Evolutionary conservation across 2,797 vertebrate species (phyloP).

Genomic region (Sandelia bainsii): DNA sequence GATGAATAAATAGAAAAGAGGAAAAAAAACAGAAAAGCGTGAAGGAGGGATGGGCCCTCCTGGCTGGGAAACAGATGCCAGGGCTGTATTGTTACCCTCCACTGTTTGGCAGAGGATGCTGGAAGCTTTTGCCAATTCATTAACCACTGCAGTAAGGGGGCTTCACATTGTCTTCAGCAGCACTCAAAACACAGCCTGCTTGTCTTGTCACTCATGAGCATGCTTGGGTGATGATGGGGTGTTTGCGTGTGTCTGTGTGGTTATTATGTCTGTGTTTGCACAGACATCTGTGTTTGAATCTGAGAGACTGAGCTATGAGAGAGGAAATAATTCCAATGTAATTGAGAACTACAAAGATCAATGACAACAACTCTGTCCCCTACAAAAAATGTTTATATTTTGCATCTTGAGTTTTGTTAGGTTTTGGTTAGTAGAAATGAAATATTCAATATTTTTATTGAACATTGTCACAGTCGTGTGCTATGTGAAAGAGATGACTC

Average conservation of each 20-base stretch:
- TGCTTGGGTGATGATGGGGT: constrained; percentile 51
- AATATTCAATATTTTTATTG: too few species aligned
- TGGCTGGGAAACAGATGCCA: constrained; percentile 77
- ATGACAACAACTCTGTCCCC: background rate
- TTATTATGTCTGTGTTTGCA: constrained; percentile 21
- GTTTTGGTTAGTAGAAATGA: background rate
- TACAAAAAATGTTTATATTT: background rate
- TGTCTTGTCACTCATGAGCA: constrained; percentile 60
- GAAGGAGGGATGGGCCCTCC: constrained; percentile 54
- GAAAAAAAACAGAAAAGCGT: constrained; percentile 21
- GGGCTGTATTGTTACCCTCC: constrained; percentile 63
- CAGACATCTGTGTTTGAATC: constrained; percentile 36
- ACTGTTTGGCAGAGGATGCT: constrained; percentile 71
- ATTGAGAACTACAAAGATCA: background rate
- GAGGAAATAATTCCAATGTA: constrained; percentile 10
- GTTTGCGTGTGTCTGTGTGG: constrained; percentile 21
- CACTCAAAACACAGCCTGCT: constrained; percentile 58
- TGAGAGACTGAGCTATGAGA: background rate
- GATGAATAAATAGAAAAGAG: constrained; percentile 72
- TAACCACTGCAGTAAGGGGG: constrained; percentile 65
- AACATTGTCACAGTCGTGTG: too few species aligned
- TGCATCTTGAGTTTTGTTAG: background rate
- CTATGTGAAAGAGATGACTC: too few species aligned
- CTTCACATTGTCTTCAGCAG: constrained; percentile 64
- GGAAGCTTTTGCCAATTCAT: constrained; percentile 74